These are phyloP conservation scores for Iphiclides podalirius DNA, from an alignment of 2,888 invertebrate species.

Conservation along the genomic window DNA sequence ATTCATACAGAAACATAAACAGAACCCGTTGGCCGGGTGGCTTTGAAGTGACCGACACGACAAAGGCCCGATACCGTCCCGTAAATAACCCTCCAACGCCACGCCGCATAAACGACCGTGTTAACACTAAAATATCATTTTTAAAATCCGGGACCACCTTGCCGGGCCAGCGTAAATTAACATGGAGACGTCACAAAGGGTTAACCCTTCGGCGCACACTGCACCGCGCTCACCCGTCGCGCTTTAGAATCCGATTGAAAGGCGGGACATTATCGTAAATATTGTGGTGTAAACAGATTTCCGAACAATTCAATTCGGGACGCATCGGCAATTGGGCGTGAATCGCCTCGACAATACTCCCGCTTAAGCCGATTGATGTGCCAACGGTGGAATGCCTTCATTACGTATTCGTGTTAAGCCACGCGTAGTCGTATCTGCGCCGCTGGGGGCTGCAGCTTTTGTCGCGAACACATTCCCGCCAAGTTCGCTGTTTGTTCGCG, in stretches of 20 bases:
- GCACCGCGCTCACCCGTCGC: conserved; percentile 58
- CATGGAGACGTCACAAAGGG: conserved; percentile 68
- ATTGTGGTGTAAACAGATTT: conserved; percentile 77
- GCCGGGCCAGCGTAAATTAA: conserved; percentile 58
- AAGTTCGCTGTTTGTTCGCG: background rate
- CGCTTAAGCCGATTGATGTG: conserved; percentile 72
- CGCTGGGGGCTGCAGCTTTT: background rate
- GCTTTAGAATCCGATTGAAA: conserved; percentile 59
- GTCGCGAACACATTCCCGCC: background rate
- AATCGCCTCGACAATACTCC: conserved; percentile 74
- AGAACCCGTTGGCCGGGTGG: conserved; percentile 8
- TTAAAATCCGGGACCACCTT: conserved; percentile 69
- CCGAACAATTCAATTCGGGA: conserved; percentile 78
- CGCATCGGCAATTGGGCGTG: conserved; percentile 74
- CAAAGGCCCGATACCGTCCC: conserved; percentile 25
- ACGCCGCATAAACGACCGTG: conserved; percentile 49
- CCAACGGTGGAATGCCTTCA: conserved; percentile 64
- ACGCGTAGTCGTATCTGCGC: conserved; percentile 39
- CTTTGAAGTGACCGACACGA: background rate
- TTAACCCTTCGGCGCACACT: conserved; percentile 72
- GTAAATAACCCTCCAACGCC: conserved; percentile 43
- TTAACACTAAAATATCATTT: conserved; percentile 75
- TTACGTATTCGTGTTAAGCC: conserved; percentile 61
- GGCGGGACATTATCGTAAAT: conserved; percentile 75
- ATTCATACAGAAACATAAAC: background rate